These are phyloP conservation scores for Drosophila insularis DNA, from an alignment of 1,140 invertebrate genomes.

Conservation along the genomic window DNA sequence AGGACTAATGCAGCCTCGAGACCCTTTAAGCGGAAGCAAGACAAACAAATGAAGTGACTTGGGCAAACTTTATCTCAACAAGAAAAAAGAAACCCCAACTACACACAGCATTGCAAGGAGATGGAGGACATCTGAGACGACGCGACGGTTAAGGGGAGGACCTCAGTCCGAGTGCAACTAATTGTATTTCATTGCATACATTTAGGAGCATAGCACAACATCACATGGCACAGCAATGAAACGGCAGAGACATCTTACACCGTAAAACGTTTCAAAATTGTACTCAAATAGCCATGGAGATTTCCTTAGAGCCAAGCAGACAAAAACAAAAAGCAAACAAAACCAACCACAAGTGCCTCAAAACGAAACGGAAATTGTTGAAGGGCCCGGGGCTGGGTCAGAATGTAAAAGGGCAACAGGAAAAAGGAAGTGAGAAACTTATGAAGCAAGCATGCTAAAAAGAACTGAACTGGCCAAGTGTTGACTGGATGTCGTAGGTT, in stretches of 20 bases:
- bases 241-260: conserved; percentile 56
- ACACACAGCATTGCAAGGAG: conserved; percentile 4
- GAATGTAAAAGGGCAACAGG: not conserved
- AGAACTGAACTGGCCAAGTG: conserved; percentile 61
- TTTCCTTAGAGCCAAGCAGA: conserved; percentile 51
- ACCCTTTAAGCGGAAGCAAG: conserved; percentile 48
- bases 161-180: conserved; percentile 56
- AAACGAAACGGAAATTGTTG: conserved; percentile 26
- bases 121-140: conserved; percentile 3
- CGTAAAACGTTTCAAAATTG: conserved; percentile 78
- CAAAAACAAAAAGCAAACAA: conserved; percentile 28
- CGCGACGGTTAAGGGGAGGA: not conserved
- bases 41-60: conserved; percentile 75
- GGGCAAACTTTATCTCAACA: conserved; percentile 36
- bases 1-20: conserved; percentile 37
- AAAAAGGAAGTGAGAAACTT: conserved; percentile 21
- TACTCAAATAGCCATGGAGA: conserved; percentile 69
- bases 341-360: conserved; percentile 51
- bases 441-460: conserved; percentile 26
- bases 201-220: conserved; percentile 47
- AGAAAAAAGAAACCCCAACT: not conserved
- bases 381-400: not conserved
- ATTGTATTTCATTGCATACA: conserved; percentile 79
- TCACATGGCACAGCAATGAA: conserved; percentile 11
- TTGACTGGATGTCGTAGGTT: conserved; percentile 53